Percentiles rank a stretch among this genome's conserved stretches.
Conservation (phyloP, 2,797 vertebrate genomes). For the Sciurus vulgaris region DNA sequence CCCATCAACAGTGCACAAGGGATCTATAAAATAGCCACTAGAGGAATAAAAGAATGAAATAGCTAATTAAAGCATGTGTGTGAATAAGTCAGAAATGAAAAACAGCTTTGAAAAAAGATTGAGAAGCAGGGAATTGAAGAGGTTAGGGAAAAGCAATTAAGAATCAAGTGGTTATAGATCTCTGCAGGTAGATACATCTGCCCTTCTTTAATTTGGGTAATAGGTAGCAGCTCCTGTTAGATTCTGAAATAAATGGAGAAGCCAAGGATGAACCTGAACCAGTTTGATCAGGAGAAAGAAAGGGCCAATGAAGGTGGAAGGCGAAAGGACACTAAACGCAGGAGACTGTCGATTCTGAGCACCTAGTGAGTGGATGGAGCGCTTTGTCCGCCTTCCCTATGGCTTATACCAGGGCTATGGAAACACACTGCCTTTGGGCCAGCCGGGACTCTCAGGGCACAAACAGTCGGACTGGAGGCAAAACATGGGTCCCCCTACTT, state of each 20-base stretch:
- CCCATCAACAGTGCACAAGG: neutral
- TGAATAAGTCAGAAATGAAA: conserved; percentile 55
- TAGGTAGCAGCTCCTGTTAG: conserved; percentile 42
- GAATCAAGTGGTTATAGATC: conserved; percentile 32
- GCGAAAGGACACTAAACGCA: neutral
- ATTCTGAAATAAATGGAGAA: conserved; percentile 72
- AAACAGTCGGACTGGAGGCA: conserved; percentile 88
- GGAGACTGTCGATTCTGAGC: neutral
- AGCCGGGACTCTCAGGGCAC: conserved; percentile 66
- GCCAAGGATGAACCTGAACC: neutral
- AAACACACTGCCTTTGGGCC: neutral
- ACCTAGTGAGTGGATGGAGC: conserved; percentile 88
- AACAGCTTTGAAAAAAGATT: conserved; percentile 56
- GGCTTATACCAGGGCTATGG: conserved; percentile 84
- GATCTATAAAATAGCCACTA: conserved; percentile 7
- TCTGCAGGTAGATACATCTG: neutral
- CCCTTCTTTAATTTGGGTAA: conserved; percentile 63
- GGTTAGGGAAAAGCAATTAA: conserved; percentile 22
- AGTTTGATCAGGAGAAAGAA: neutral
- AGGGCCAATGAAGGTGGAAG: neutral
- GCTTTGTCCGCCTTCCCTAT: conserved; percentile 87
- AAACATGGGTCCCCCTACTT: conserved; percentile 84
- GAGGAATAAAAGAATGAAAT: neutral
- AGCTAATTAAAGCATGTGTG: conserved; percentile 7
- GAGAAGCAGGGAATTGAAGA: conserved; percentile 10